Percentiles rank a stretch among this genome's conserved stretches.
phyloP scores from a whole-genome alignment of 2,113 vertebrate species.

The Seriola quinqueradiata region DNA sequence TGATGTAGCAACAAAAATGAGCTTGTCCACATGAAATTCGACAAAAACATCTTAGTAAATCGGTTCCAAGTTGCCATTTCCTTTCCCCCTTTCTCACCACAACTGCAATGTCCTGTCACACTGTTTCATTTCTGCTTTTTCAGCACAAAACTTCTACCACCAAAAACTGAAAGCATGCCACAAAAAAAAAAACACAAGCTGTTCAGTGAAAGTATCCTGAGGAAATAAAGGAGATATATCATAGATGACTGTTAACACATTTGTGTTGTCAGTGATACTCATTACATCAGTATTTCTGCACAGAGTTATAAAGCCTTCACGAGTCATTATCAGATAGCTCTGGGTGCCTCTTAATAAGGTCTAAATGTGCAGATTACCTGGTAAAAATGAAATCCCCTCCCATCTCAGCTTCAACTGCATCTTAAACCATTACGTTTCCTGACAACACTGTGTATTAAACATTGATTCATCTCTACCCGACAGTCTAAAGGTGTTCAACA shows the following conservation, averaged over 20 bases:
- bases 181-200: too few species aligned
- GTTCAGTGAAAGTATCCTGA: background rate
- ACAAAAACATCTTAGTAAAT: background rate
- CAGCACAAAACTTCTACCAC: background rate
- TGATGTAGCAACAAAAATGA: background rate
- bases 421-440: background rate
- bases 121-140: conserved; percentile 17
- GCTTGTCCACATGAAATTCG: background rate
- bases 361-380: background rate
- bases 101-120: background rate
- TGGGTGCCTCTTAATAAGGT: background rate
- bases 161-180: background rate
- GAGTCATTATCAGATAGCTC: background rate
- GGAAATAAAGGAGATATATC: background rate
- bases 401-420: background rate
- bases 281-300: background rate
- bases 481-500: background rate
- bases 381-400: background rate
- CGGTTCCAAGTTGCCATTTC: background rate
- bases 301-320: background rate
- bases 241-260: background rate
- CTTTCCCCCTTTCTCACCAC: background rate
- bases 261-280: background rate
- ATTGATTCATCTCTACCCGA: background rate
- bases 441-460: background rate